Base-by-base conservation (phyloP, 2,888 invertebrate genomes). In the Lamproptera curius region DNA sequence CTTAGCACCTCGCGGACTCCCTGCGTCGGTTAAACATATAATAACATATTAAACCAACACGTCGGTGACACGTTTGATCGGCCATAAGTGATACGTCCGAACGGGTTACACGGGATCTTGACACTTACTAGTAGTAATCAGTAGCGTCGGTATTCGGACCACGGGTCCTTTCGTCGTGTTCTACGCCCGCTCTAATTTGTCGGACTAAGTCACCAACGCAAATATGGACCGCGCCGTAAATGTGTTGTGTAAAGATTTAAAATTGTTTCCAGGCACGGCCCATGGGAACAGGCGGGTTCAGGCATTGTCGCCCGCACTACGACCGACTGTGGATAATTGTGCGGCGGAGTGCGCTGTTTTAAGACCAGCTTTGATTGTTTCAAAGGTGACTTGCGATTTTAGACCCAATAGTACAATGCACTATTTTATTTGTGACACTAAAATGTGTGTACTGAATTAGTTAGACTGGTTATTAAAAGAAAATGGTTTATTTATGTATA, bases 171-270 rank as follows among this genome's bases (percentile, higher is more conserved):
- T 71, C 72, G 73, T 59, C 73, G 76, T 67, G 73, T 77, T 75
- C 76, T 71, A 64, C 61, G 65, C 62, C 56, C 64, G 78, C 70
- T 78, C 85, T 83, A 85, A 84, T 85, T 83, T 75, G 76, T 84
- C 71, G 65, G 67, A 68, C 74, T 73, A 71, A 80, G 81, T 81
- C 83, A 78, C 80, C 76, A 85, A 81, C 72, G 82, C 85, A 86
- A 87, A 87, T 80, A 86, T 67, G 67, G 64, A 58, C 66, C 63
- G 67, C 57, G 65, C 76, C 71, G 86, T 86, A 80, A 86, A 87
- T 84, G 70, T 66, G 59, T 84, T 86, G 77, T 68, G 86, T 83
- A 80, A 86, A 86, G 82, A 78, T 72, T 70, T 73, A 81, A 83
- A 82, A 82, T 83, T 85, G 82, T 84, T 84, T 82, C 82, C 77